Conservation (phyloP, 2,888 invertebrate genomes). For the Embidobia sp. region DNA sequence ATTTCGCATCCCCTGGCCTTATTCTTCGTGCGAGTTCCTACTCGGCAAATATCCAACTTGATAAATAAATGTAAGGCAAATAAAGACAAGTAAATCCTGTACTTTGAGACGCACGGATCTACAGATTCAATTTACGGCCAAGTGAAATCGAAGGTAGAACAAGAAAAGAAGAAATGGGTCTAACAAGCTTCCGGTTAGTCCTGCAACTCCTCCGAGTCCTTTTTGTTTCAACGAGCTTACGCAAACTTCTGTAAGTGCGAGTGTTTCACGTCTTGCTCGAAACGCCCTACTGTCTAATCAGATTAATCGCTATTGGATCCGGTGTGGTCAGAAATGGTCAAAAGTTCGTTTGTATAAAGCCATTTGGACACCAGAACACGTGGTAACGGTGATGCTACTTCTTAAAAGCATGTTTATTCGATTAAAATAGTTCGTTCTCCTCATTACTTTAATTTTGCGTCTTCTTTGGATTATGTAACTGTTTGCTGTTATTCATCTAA, state of each 20-base stretch:
- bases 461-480: too few species aligned
- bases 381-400: too few species aligned
- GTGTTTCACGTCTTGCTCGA: conserved; percentile 31
- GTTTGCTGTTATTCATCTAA: too few species aligned
- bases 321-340: conserved; percentile 10
- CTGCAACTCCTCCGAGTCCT: conserved; percentile 12
- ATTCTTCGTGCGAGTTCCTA: conserved; percentile 22
- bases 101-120: conserved; percentile 14
- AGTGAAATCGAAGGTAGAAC: conserved; percentile 13
- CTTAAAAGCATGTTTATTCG: neutral
- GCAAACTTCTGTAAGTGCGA: conserved; percentile 35
- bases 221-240: conserved; percentile 41
- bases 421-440: too few species aligned
- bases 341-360: neutral
- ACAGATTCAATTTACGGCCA: conserved; percentile 27
- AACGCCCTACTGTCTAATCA: conserved; percentile 25
- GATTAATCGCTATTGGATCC: conserved; percentile 27
- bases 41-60: conserved; percentile 43
- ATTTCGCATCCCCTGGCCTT: conserved; percentile 32
- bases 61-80: conserved; percentile 48
- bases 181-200: conserved; percentile 44
- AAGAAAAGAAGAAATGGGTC: conserved; percentile 33
- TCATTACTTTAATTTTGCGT: too few species aligned
- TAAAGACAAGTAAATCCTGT: conserved; percentile 39
- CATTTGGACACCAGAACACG: neutral